Conservation (phyloP, 53 echinoderm and acorn worm species). For the Antedon mediterranea region DNA sequence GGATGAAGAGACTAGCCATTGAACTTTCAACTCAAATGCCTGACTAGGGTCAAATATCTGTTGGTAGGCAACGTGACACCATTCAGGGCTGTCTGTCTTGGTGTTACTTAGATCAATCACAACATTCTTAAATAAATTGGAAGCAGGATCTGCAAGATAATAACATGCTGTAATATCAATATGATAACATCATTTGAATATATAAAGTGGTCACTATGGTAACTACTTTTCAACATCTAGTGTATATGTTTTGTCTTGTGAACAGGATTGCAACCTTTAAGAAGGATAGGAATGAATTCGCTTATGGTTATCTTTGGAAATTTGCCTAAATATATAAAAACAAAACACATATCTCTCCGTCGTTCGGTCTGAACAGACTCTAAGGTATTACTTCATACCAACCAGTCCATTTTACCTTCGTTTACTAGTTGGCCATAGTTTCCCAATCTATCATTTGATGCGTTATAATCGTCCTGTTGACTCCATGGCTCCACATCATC, state of each 20-base stretch:
- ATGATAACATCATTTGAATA: too few species aligned
- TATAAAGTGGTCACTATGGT: too few species aligned
- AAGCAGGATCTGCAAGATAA: not conserved
- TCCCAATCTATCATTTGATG: too few species aligned
- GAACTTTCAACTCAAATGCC: conserved; percentile 50
- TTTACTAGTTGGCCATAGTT: not conserved
- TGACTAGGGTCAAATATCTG: conserved; percentile 16
- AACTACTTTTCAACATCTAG: too few species aligned
- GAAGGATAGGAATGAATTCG: too few species aligned
- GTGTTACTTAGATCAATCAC: conserved; percentile 39
- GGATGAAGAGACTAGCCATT: conserved; percentile 61
- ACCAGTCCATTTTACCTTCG: not conserved
- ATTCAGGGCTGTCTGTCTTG: conserved; percentile 58
- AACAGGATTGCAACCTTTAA: too few species aligned
- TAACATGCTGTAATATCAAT: not conserved
- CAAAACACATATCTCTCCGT: too few species aligned
- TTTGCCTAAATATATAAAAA: too few species aligned
- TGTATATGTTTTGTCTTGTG: too few species aligned
- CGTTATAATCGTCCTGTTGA: not conserved
- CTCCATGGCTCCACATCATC: not conserved
- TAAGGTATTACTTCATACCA: too few species aligned
- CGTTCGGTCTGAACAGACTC: too few species aligned
- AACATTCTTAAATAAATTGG: conserved; percentile 12
- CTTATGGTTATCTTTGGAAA: too few species aligned
- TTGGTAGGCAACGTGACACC: conserved; percentile 71